Conservation (phyloP, 2,113 vertebrate genomes). For the Caranx melampygus region DNA sequence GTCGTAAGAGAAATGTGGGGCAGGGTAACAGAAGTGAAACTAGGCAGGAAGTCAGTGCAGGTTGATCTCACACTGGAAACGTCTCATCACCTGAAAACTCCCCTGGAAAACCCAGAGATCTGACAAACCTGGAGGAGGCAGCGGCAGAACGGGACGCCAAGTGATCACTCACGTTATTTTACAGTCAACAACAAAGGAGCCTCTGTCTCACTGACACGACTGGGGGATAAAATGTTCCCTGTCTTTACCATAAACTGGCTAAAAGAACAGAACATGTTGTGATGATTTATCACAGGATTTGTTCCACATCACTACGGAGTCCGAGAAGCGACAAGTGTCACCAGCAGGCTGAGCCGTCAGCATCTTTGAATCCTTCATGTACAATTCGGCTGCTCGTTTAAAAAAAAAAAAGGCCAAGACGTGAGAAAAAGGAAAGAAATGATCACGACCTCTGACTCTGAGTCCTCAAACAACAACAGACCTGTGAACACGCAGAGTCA, state of each 20-base stretch:
- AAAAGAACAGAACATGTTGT: background rate
- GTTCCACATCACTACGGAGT: background rate
- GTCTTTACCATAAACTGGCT: background rate
- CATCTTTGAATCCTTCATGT: background rate
- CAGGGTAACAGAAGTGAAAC: conserved; percentile 1
- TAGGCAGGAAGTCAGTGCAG: background rate
- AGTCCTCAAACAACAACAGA: too few species aligned
- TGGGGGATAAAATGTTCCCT: background rate
- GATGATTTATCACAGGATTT: background rate
- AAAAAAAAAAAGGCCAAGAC: background rate
- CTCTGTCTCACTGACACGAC: background rate
- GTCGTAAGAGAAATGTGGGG: background rate
- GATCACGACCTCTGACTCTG: too few species aligned
- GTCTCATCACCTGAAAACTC: background rate
- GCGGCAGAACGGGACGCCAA: background rate
- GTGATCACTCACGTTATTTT: background rate
- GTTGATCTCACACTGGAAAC: background rate
- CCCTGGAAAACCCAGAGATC: background rate
- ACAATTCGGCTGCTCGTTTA: fast-evolving
- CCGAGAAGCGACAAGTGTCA: background rate
- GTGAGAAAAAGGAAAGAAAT: background rate
- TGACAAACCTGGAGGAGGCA: background rate
- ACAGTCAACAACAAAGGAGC: too few species aligned
- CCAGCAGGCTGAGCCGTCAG: background rate
- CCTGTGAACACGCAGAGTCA: too few species aligned